Evolutionary conservation across 1,140 invertebrate genomes (phyloP).

Genomic region (Gonatopus flavifemur): DNA sequence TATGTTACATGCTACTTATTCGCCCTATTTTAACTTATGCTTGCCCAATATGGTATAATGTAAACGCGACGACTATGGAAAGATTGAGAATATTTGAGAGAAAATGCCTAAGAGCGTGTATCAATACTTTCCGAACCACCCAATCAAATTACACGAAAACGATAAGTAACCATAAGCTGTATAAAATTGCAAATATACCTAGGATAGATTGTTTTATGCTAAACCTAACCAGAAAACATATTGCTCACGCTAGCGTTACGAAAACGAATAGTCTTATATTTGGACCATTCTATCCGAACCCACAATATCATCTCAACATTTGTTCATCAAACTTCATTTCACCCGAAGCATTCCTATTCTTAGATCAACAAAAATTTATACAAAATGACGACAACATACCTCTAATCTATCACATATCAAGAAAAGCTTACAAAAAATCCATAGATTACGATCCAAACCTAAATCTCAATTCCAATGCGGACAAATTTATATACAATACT

Average conservation of each 20-base stretch:
- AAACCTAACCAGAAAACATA: conserved; percentile 23
- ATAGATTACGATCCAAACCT: too few species aligned
- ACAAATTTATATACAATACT: too few species aligned
- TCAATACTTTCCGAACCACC: conserved; percentile 10
- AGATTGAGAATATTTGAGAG: conserved; percentile 22
- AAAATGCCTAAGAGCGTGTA: conserved; percentile 27
- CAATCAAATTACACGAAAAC: conserved; percentile 13
- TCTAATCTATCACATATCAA: conserved; percentile 16
- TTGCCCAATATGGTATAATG: conserved; percentile 29
- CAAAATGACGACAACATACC: conserved; percentile 19
- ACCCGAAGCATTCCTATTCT: conserved; percentile 3
- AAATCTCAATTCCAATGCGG: too few species aligned
- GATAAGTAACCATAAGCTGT: conserved; percentile 19
- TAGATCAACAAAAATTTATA: conserved; percentile 11
- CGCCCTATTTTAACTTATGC: conserved; percentile 31
- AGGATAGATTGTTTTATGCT: conserved; percentile 29
- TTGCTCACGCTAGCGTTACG: not conserved
- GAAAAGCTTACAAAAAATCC: too few species aligned
- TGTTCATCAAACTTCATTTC: not conserved
- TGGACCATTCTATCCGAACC: not conserved
- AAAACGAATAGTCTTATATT: conserved; percentile 8
- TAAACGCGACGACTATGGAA: conserved; percentile 19
- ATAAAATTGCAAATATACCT: conserved; percentile 21
- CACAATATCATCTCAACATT: conserved; percentile 1
- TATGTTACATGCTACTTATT: conserved; percentile 24